Percentiles rank a stretch among this genome's conserved stretches.
Conservation (phyloP, 2,113 vertebrate species). For the Spilogale gracilis region DNA sequence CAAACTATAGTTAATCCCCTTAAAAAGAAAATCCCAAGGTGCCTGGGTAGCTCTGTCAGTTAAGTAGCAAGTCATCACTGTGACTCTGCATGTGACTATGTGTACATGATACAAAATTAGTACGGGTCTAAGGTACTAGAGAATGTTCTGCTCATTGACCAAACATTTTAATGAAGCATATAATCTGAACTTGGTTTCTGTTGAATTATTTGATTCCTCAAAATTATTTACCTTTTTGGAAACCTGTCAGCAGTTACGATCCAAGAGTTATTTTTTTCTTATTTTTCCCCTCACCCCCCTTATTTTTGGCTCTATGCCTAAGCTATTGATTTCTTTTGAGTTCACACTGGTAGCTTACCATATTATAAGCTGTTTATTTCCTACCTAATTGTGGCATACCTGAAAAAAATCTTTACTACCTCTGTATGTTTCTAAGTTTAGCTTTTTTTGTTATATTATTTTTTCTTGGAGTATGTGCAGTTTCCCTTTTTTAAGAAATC, state of each 20-base stretch:
- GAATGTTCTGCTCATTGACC: conserved; percentile 48
- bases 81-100: conserved; percentile 39
- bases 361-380: not conserved
- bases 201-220: conserved; percentile 48
- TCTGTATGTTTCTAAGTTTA: not conserved
- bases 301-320: not conserved
- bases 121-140: not conserved
- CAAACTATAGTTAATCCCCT: conserved; percentile 54
- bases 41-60: not conserved
- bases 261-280: not conserved
- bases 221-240: conserved; percentile 63
- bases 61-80: not conserved
- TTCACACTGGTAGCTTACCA: not conserved
- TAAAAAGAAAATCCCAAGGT: not conserved
- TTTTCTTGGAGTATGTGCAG: conserved; percentile 20
- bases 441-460: not conserved
- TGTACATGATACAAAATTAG: not conserved
- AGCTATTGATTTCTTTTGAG: conserved; percentile 33
- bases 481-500: conserved; percentile 24
- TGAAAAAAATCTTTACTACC: conserved; percentile 2
- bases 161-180: conserved; percentile 47
- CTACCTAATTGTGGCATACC: not conserved
- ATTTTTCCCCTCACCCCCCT: not conserved
- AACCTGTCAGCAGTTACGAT: not conserved
- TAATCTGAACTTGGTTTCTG: conserved; percentile 31